Conservation (phyloP, 2,888 invertebrate genomes). For the Drosophila diplacantha region DNA sequence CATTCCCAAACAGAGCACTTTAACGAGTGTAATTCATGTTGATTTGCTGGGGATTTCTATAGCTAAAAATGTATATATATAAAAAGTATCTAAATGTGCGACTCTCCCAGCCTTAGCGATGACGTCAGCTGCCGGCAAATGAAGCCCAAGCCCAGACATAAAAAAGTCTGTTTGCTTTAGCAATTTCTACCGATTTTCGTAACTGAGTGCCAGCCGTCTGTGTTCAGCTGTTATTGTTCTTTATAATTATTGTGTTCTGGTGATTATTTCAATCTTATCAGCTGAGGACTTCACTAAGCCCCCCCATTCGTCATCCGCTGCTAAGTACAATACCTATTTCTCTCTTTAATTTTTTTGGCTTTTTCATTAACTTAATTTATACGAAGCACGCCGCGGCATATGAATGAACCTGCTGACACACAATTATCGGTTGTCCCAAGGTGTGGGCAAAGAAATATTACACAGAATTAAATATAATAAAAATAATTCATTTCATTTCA, state of each 20-base stretch:
- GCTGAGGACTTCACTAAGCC: conserved; percentile 22
- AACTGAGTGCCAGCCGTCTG: conserved; percentile 19
- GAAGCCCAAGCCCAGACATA: conserved; percentile 19
- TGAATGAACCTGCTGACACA: conserved; percentile 20
- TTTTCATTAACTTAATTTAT: conserved; percentile 11
- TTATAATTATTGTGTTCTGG: conserved; percentile 19
- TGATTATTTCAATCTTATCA: conserved; percentile 56
- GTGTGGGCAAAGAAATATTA: conserved; percentile 18
- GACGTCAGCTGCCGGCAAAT: conserved; percentile 45
- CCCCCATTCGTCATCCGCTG: conserved; percentile 27
- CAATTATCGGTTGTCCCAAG: conserved; percentile 4
- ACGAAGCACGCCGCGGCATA: conserved; percentile 14
- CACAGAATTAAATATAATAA: conserved; percentile 15
- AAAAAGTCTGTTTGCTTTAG: conserved; percentile 27
- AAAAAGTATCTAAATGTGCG: conserved; percentile 11
- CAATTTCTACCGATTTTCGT: conserved; percentile 39
- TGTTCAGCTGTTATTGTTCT: not conserved
- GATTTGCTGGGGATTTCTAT: conserved; percentile 25
- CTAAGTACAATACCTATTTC: conserved; percentile 1
- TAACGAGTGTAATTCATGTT: conserved; percentile 28
- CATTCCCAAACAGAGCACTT: conserved; percentile 20
- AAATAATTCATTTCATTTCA: conserved; percentile 17
- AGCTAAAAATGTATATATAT: conserved; percentile 1
- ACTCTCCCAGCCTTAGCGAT: conserved; percentile 14
- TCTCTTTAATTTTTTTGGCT: not conserved